Conservation (phyloP, 2,113 vertebrate genomes). For the Sylvilagus bachmani region DNA sequence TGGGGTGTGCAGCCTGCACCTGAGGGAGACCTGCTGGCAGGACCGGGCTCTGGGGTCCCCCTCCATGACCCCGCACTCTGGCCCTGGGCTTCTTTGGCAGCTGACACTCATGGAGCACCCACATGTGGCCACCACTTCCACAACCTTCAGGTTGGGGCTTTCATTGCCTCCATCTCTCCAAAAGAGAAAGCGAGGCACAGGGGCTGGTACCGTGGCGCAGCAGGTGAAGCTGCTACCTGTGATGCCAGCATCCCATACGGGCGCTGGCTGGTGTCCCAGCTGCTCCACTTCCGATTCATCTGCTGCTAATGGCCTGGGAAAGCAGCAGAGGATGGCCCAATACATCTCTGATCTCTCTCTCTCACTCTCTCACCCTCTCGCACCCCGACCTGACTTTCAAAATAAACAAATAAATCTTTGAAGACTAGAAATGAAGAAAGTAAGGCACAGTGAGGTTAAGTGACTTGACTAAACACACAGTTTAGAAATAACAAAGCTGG, state of each 20-base stretch:
- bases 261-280: too few species aligned
- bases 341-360: too few species aligned
- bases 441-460: background rate
- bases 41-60: background rate
- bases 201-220: too few species aligned
- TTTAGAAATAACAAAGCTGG: background rate
- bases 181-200: background rate
- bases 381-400: too few species aligned
- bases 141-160: background rate
- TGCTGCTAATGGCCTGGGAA: too few species aligned
- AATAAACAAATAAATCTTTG: too few species aligned
- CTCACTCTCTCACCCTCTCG: too few species aligned
- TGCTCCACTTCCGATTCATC: too few species aligned
- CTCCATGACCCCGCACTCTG: background rate
- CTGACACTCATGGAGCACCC: rapidly evolving
- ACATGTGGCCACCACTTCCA: background rate
- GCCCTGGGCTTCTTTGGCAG: background rate
- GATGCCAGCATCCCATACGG: too few species aligned
- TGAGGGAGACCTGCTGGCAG: background rate
- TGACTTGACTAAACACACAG: background rate
- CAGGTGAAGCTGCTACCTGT: too few species aligned
- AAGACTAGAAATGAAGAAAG: background rate
- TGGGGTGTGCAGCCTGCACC: background rate
- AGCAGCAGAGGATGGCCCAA: too few species aligned
- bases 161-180: background rate